phyloP scores from a whole-genome alignment of 2,113 vertebrate genomes.

The Oxyruncus cristatus region DNA sequence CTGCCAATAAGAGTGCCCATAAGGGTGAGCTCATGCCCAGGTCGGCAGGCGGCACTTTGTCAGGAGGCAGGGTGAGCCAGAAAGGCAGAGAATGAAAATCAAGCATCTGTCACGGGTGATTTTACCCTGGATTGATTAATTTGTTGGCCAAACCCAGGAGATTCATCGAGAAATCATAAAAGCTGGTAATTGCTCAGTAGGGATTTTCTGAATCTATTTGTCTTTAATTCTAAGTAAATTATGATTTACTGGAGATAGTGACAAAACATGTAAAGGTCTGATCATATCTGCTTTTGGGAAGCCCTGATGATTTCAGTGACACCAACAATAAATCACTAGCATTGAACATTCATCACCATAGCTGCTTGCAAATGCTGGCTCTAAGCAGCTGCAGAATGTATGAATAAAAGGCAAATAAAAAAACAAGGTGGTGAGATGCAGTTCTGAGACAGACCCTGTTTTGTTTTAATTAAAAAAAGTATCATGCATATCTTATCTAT shows the following conservation, averaged over 20 bases:
- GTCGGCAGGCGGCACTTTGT: neutral
- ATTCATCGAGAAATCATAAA: neutral
- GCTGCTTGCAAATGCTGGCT: neutral
- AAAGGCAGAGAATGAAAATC: neutral
- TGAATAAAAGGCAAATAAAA: neutral
- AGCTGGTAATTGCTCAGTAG: neutral
- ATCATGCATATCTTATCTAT: neutral
- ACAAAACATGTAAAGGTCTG: neutral
- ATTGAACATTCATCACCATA: neutral
- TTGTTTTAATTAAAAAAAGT: neutral
- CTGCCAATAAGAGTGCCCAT: neutral
- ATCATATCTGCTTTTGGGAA: neutral
- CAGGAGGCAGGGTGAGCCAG: fast-evolving
- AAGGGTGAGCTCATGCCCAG: neutral
- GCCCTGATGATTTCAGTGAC: neutral
- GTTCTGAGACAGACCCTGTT: neutral
- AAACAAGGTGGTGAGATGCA: neutral
- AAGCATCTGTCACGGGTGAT: neutral
- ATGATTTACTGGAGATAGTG: neutral
- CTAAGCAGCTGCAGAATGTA: neutral
- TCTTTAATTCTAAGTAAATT: neutral
- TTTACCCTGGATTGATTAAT: neutral
- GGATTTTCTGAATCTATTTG: neutral
- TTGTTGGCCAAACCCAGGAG: neutral
- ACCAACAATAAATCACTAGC: neutral